A percentile compares a stretch with the other conserved stretches of the same genome.
These are phyloP conservation scores for Tetragonula carbonaria DNA, from an alignment of 2,888 invertebrate genomes.

Conservation along the genomic window DNA sequence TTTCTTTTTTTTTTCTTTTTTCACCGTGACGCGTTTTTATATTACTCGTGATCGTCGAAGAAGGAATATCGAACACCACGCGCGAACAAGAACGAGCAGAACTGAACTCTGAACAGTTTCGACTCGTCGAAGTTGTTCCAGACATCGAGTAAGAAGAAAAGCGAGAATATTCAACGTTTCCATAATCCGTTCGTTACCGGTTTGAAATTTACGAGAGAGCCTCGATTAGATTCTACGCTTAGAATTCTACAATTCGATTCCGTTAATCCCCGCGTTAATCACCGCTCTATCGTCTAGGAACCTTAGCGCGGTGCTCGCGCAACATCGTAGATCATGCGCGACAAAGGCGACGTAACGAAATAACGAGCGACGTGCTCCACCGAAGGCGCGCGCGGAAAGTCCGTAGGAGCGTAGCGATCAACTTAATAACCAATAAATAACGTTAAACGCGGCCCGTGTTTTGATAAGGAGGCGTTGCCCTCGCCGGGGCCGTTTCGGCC, in stretches of 20 bases:
- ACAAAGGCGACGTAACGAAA: constrained; percentile 59
- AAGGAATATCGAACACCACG: background rate
- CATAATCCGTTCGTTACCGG: background rate
- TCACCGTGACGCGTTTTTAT: background rate
- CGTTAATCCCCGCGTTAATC: constrained; percentile 56
- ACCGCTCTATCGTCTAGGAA: constrained; percentile 41
- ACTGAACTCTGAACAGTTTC: background rate
- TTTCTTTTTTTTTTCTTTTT: background rate
- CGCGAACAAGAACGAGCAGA: background rate
- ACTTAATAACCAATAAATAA: constrained; percentile 78
- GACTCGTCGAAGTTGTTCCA: background rate
- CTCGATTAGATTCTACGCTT: constrained; percentile 11
- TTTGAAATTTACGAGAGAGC: constrained; percentile 14
- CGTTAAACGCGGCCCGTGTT: constrained; percentile 75
- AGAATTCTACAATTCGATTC: constrained; percentile 17
- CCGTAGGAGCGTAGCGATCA: constrained; percentile 30
- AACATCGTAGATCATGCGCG: constrained; percentile 52
- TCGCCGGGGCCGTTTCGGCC: constrained; percentile 32
- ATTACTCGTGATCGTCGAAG: background rate
- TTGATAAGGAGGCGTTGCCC: constrained; percentile 75
- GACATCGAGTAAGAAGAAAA: too few relatives aligned
- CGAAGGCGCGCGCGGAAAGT: background rate
- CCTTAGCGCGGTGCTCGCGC: constrained; percentile 1
- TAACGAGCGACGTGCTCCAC: background rate
- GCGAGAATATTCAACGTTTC: background rate